These are phyloP conservation scores for Conopomorpha cramerella DNA, from an alignment of 1,140 invertebrate species.

Conservation along the genomic window DNA sequence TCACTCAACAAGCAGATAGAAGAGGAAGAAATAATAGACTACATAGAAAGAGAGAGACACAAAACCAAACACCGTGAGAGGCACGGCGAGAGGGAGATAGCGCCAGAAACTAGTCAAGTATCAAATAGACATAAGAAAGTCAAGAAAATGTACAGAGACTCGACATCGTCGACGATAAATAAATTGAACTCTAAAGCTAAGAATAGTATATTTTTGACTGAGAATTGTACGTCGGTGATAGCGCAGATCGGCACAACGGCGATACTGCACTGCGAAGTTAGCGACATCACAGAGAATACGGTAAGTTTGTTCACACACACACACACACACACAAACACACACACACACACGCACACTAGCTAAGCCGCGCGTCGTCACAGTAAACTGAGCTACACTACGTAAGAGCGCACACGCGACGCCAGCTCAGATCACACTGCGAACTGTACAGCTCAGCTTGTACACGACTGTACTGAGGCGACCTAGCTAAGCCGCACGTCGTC, in stretches of 20 bases:
- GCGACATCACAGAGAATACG: slow-evolving; percentile 65
- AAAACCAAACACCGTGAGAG: slow-evolving; percentile 25
- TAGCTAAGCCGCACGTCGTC: too few species aligned
- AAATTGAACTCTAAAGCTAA: slow-evolving; percentile 44
- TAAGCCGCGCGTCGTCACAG: too few species aligned
- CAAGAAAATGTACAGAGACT: slow-evolving; percentile 57
- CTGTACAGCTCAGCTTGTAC: too few species aligned
- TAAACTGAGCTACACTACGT: too few species aligned
- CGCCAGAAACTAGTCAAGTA: slow-evolving; percentile 29
- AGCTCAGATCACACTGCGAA: too few species aligned
- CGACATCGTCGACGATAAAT: slow-evolving; percentile 33
- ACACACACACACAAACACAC: too few species aligned
- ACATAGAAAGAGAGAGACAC: slow-evolving; percentile 26
- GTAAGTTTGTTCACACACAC: too few species aligned
- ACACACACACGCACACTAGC: too few species aligned
- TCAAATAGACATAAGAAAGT: slow-evolving; percentile 42
- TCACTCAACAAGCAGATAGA: slow-evolving; percentile 31
- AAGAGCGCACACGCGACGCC: too few species aligned
- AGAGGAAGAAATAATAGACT: slow-evolving; percentile 21
- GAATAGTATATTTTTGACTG: slow-evolving; percentile 62
- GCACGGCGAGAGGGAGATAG: slow-evolving; percentile 38
- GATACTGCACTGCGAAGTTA: slow-evolving; percentile 65
- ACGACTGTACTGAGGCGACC: too few species aligned
- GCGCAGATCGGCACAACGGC: slow-evolving; percentile 66
- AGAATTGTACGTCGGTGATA: slow-evolving; percentile 65